These are phyloP conservation scores for Polyergus mexicanus DNA, from an alignment of 1,140 invertebrate genomes.

Conservation along the genomic window DNA sequence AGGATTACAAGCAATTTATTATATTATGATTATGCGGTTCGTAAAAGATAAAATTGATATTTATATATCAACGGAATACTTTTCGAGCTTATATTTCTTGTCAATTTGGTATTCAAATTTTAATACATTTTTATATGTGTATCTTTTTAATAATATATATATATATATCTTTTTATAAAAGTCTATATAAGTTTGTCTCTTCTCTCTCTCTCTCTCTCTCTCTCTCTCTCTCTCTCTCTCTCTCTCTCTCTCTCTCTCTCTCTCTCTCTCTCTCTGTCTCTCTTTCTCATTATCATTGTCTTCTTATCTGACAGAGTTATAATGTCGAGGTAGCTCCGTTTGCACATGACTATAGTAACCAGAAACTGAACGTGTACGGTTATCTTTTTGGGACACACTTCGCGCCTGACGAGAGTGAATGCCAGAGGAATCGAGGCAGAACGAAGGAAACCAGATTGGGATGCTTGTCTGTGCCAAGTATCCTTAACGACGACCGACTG, in stretches of 20 bases:
- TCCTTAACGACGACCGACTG: slow-evolving; percentile 4
- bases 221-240: slow-evolving; percentile 16
- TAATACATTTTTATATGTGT: not conserved
- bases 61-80: not conserved
- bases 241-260: slow-evolving; percentile 21
- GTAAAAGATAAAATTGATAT: not conserved
- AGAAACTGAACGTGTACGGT: slow-evolving; percentile 76
- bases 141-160: not conserved
- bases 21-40: not conserved
- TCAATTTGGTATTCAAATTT: not conserved
- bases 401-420: slow-evolving; percentile 52
- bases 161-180: slow-evolving; percentile 1
- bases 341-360: slow-evolving; percentile 61
- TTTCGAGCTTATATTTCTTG: not conserved
- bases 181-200: slow-evolving; percentile 4
- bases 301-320: slow-evolving; percentile 56
- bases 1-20: not conserved
- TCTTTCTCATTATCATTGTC: slow-evolving; percentile 39
- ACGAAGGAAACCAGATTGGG: slow-evolving; percentile 54
- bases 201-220: slow-evolving; percentile 17
- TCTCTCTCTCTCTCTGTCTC: slow-evolving; percentile 15
- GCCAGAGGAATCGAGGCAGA: slow-evolving; percentile 41
- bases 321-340: slow-evolving; percentile 67
- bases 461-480: slow-evolving; percentile 24
- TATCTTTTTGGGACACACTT: slow-evolving; percentile 79